Evolutionary conservation across 1,140 invertebrate genomes (phyloP).

Genomic region (Aphaenogaster floridana): DNA sequence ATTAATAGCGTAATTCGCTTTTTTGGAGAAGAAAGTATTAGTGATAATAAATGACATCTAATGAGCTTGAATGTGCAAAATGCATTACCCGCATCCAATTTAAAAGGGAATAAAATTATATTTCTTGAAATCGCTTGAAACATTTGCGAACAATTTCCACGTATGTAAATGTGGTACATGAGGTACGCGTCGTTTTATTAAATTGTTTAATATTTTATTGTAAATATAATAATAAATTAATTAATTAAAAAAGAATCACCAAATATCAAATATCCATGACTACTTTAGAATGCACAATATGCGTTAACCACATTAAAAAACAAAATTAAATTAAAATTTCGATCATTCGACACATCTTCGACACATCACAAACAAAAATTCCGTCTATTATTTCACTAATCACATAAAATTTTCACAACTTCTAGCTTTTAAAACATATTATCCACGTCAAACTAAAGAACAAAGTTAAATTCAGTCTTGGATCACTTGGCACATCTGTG

Average conservation of each 20-base stretch:
- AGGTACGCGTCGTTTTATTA: neutral
- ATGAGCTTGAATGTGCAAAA: slow-evolving; percentile 11
- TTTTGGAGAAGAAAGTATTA: neutral
- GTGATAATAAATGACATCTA: neutral
- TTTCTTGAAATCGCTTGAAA: neutral
- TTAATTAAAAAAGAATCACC: neutral
- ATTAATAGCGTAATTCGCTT: slow-evolving; percentile 11
- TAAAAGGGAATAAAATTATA: slow-evolving; percentile 8
- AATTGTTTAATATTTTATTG: neutral
- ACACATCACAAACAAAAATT: too few relatives aligned
- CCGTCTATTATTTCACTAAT: too few relatives aligned
- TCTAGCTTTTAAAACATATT: neutral
- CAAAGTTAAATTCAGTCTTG: neutral
- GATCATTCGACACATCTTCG: too few relatives aligned
- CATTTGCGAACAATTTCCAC: too few relatives aligned
- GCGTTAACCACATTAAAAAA: neutral
- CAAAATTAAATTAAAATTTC: too few relatives aligned
- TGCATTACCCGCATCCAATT: neutral
- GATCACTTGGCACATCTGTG: neutral
- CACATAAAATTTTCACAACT: too few relatives aligned
- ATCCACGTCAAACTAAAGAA: neutral
- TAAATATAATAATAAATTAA: neutral
- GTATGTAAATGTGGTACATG: neutral
- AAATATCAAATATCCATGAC: neutral
- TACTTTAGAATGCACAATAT: neutral